Evolutionary conservation across 2,113 vertebrate species (phyloP), one percentile per base, ranked within the genome.

Genomic region (Spea bombifrons): DNA sequence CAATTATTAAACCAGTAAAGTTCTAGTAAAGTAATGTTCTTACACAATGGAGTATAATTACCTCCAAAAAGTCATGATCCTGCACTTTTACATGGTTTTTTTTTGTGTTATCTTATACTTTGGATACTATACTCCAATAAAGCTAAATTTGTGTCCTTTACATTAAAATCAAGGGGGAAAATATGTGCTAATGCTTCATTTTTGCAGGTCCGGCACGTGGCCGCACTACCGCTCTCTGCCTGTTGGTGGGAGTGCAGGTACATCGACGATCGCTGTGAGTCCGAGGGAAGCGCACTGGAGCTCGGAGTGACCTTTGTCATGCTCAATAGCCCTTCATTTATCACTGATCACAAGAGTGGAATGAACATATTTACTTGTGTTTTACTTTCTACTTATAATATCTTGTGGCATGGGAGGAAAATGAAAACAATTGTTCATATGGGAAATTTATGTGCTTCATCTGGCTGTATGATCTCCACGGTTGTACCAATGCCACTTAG

Each of bases 401-500:
- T 88, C 88, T 87, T 85, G 91, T 90, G 91, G 88, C 90, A 89
- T 82, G 90, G 90, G 89, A 90, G 90, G 91, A 89, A 90, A 91
- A 92, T 90, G 92, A 90, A 88, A 90, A 88, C 89, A 87, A 90
- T 94, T 94, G 92, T 94, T 97, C 95, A 93, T 91, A 86, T 87
- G 90, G 91, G 92, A 93, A 95, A 97, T 96, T 95, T 94, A 95
- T 94, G 93, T 85, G 93, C 94, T 96, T 94, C 94, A 95, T 97
- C 94, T 96, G 95, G 90, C 92, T 86, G 87, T 88, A 82, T 90
- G 94, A 92, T 92, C 92, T 88, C 92, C 91, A 88, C 90, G 83
- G 89, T 93, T 94, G 92, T 93, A 90, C 92, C 90, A 82, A 83
- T 89, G 92, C 94, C 93, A 92, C 89, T 90, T 86, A 90, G 94